phyloP scores from a whole-genome alignment of 92 coral and sea anemone genomes.

The Porites divaricata region DNA sequence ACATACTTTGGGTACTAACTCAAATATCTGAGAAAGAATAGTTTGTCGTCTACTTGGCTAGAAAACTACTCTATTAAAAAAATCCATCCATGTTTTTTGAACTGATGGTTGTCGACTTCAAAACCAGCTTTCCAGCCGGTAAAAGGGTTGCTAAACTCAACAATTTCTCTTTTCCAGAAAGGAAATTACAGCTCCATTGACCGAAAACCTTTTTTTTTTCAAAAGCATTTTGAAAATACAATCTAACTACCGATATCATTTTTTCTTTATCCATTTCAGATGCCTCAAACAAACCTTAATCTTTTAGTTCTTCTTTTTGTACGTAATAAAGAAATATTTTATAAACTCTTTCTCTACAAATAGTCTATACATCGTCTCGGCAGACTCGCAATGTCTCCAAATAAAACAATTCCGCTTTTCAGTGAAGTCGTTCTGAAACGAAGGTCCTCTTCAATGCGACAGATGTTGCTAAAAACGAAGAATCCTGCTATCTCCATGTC shows the following conservation, averaged over 20 bases:
- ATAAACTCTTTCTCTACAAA: background rate
- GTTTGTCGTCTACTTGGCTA: too few relatives aligned
- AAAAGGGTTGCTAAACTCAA: background rate
- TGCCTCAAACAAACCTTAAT: constrained; percentile 4
- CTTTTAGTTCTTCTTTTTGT: background rate
- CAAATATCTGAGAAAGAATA: constrained; percentile 45
- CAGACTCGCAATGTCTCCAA: background rate
- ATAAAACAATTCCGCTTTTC: background rate
- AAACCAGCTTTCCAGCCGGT: background rate
- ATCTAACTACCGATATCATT: background rate
- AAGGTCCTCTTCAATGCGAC: too few relatives aligned
- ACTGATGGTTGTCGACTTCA: background rate
- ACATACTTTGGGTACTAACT: background rate
- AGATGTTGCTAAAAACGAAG: too few relatives aligned
- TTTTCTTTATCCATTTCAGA: background rate
- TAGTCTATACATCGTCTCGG: background rate
- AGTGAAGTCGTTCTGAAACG: background rate
- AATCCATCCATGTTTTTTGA: background rate
- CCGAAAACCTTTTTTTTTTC: background rate
- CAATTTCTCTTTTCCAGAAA: background rate
- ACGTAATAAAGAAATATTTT: background rate
- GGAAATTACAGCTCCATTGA: background rate
- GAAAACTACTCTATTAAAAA: too few relatives aligned
- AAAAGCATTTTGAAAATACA: too few relatives aligned
- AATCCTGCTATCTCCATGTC: too few relatives aligned